A percentile compares a stretch with the other conserved stretches of the same genome.
Evolutionary conservation across 2,113 vertebrate genomes (phyloP).

Genomic region (Pycnonotus jocosus): DNA sequence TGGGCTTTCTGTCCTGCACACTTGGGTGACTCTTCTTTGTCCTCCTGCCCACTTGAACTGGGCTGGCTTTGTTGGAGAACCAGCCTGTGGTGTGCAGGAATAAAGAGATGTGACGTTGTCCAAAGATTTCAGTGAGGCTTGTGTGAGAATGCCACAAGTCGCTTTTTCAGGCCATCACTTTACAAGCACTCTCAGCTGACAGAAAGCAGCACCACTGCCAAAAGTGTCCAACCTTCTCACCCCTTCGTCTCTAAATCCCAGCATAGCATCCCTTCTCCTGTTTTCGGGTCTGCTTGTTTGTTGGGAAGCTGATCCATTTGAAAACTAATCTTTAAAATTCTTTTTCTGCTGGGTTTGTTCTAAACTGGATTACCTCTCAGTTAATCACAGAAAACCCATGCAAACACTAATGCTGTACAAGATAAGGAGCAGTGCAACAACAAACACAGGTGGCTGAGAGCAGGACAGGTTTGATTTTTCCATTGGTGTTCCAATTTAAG

Average conservation of each 20-base stretch:
- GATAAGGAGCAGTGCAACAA: background rate
- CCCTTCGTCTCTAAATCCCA: background rate
- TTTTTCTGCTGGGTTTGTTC: background rate
- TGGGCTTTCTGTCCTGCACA: background rate
- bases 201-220: background rate
- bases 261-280: accelerated
- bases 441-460: background rate
- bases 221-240: background rate
- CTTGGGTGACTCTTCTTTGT: background rate
- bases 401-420: background rate
- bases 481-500: background rate
- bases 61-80: background rate
- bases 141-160: background rate
- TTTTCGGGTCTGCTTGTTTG: background rate
- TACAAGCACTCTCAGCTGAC: background rate
- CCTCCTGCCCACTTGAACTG: background rate
- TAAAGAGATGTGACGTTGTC: background rate
- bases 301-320: background rate
- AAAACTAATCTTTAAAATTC: background rate
- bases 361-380: background rate
- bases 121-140: background rate
- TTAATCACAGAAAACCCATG: background rate
- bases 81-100: background rate
- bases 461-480: background rate
- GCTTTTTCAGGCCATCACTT: background rate